These are phyloP conservation scores for Xenus cinereus DNA, from an alignment of 2,113 vertebrate species.

Conservation along the genomic window DNA sequence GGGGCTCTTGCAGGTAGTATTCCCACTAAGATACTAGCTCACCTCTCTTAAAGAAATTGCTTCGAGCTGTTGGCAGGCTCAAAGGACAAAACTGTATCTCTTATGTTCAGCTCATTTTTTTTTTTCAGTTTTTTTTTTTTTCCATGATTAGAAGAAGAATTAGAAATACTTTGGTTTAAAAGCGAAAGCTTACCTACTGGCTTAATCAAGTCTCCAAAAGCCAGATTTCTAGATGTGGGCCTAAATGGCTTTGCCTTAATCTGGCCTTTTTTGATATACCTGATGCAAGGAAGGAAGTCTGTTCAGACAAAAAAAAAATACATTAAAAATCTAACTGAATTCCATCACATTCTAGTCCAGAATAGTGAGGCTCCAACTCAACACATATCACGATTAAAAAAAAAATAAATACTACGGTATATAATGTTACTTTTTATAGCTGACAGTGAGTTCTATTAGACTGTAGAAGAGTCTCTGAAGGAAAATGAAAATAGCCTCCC, in stretches of 20 bases:
- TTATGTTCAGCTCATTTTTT: not conserved
- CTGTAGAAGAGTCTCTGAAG: conserved; percentile 5
- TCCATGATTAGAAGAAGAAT: not conserved
- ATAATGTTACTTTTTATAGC: conserved; percentile 32
- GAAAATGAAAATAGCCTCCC: conserved; percentile 45
- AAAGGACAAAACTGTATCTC: not conserved
- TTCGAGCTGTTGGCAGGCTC: not conserved
- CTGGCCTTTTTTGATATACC: not conserved
- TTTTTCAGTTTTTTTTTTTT: not conserved
- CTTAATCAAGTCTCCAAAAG: not conserved
- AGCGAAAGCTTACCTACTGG: not conserved
- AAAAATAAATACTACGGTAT: conserved; percentile 14
- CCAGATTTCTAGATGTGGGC: not conserved
- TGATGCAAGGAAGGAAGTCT: not conserved
- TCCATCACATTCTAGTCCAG: not conserved
- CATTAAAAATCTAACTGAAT: not conserved
- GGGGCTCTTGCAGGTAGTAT: not conserved
- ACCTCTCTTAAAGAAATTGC: not conserved
- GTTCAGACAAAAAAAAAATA: not conserved
- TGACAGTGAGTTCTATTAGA: conserved; percentile 52
- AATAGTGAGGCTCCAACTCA: not conserved
- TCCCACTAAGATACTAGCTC: not conserved
- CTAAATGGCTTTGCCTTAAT: not conserved
- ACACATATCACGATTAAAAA: not conserved
- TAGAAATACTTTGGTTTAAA: not conserved